phyloP scores from a whole-genome alignment of 1,140 invertebrate genomes.

The Drosophila leontia region DNA sequence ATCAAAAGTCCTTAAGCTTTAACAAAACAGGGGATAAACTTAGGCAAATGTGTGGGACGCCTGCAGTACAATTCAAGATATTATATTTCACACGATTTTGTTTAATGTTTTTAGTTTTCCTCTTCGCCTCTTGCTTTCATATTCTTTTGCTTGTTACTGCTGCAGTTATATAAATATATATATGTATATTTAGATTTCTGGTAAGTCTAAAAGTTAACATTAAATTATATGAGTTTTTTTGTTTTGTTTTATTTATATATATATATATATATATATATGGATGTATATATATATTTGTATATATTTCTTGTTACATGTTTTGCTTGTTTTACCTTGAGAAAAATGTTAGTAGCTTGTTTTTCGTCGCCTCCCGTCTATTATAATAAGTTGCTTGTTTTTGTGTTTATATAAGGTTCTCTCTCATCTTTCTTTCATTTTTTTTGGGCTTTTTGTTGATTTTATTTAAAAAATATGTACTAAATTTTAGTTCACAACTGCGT shows the following conservation, averaged over 20 bases:
- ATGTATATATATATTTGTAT: slow-evolving; percentile 54
- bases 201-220: slow-evolving; percentile 74
- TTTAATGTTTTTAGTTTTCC: slow-evolving; percentile 13
- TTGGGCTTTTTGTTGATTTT: slow-evolving; percentile 60
- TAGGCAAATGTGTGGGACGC: slow-evolving; percentile 38
- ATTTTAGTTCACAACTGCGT: slow-evolving; percentile 82
- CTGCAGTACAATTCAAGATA: slow-evolving; percentile 21
- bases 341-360: slow-evolving; percentile 70
- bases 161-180: slow-evolving; percentile 58
- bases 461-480: slow-evolving; percentile 80
- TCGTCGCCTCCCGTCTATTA: slow-evolving; percentile 35
- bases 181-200: slow-evolving; percentile 55
- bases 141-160: slow-evolving; percentile 17
- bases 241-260: slow-evolving; percentile 38
- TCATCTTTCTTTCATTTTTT: slow-evolving; percentile 35
- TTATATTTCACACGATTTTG: slow-evolving; percentile 17
- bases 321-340: slow-evolving; percentile 72
- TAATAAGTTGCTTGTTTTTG: slow-evolving; percentile 30
- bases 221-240: slow-evolving; percentile 68
- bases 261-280: slow-evolving; percentile 22
- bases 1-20: slow-evolving; percentile 57
- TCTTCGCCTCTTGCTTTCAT: slow-evolving; percentile 16
- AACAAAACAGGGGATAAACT: slow-evolving; percentile 58
- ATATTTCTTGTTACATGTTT: slow-evolving; percentile 71
- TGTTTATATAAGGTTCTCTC: slow-evolving; percentile 27